A percentile compares a stretch with the other conserved stretches of the same genome.
Evolutionary conservation across 2,113 vertebrate genomes (phyloP).

Genomic region (Neogale vison): DNA sequence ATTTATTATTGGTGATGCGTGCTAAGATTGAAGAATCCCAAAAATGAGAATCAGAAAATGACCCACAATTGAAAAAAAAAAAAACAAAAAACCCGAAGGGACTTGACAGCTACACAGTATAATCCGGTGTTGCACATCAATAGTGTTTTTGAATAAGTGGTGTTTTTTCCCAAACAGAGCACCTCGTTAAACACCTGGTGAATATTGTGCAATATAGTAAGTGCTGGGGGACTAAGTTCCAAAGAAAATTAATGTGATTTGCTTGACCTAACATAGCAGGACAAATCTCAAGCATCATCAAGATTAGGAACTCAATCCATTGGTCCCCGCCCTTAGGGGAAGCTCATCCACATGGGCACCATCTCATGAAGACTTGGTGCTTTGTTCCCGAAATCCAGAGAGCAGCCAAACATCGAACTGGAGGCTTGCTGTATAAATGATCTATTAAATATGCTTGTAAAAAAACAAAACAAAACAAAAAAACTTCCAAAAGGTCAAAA

Average conservation of each 20-base stretch:
- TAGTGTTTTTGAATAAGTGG: constrained; percentile 75
- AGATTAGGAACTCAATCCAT: neutral
- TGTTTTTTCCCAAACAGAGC: constrained; percentile 61
- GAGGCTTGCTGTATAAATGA: constrained; percentile 44
- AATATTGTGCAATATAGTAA: constrained; percentile 48
- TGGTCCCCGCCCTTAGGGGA: neutral
- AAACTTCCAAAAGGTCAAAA: neutral
- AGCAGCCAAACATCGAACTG: neutral
- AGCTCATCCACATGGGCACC: neutral
- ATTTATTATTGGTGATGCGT: neutral
- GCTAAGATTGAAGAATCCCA: neutral
- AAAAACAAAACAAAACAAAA: neutral
- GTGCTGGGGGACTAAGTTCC: neutral
- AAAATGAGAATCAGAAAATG: constrained; percentile 35
- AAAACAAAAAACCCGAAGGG: neutral
- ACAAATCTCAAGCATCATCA: neutral
- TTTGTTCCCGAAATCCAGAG: constrained; percentile 48
- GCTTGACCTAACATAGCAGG: neutral
- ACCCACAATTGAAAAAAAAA: neutral
- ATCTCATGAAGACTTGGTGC: constrained; percentile 16
- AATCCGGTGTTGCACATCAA: constrained; percentile 62
- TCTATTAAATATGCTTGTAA: neutral
- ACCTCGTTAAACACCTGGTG: constrained; percentile 52
- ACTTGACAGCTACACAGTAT: constrained; percentile 67
- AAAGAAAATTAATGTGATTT: constrained; percentile 1